Base-by-base conservation (phyloP, 2,797 vertebrate species). In the Amblyopsis hoosieri region DNA sequence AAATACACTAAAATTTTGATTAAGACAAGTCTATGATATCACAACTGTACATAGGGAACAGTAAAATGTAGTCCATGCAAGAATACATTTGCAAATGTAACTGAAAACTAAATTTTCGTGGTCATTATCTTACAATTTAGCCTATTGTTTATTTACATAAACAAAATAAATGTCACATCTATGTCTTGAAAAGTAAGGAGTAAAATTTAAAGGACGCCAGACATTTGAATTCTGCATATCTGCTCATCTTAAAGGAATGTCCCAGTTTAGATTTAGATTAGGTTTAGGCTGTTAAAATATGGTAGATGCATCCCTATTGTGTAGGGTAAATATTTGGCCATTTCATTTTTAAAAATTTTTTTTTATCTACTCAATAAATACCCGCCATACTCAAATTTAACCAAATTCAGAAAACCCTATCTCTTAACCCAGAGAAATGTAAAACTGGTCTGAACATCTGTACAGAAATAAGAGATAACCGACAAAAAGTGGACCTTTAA, bases 1-100 rank as follows among this genome's bases (percentile, higher is more conserved):
- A 73, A 67, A 31, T 65, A 69, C 80, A 77, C 60, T 84, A 87
- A 89, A 89, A 88, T 64, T 46, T 74, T 70, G 82, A 76, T 77
- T 63, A 74, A 54, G 78, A 81, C 53, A 49, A 42, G 45, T 29
- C 49, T 60, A 64, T 46, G 62, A 76, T 31, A 62, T 69, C 45
- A 70, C 60, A 67, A 54, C 45, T 63, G 29, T 72, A 66, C 64
- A 62, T 74, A 80, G 71, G 79, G 61, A 56, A 29, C 31, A 45
- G 60, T 68, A 45, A 13, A 58, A 62, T 45, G 54, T 58, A 62
- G 52, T 69, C 70, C 64, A 56, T 53, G 3, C 33, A 37, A 3
- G 29, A 60, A 31, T 4, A 23, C 47, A 46, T 60, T 61, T 66
- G 56, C 54, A 53, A 57, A 54, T 14, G 66, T 64, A 75, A 23